Conservation (phyloP, 2,797 vertebrate species). For the Gymnodraco acuticeps region DNA sequence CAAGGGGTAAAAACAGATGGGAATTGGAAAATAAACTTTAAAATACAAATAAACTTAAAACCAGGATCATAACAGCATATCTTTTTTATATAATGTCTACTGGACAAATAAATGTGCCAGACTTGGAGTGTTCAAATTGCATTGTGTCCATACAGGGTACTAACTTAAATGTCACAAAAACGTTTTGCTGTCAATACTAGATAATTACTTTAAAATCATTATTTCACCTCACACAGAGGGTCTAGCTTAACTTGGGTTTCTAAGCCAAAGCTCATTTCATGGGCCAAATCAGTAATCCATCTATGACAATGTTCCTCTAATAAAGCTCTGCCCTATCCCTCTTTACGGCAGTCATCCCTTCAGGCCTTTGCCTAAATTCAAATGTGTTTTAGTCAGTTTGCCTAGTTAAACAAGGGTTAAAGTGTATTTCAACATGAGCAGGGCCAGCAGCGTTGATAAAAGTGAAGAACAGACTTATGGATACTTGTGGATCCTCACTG, state of each 20-base stretch:
- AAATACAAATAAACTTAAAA: too few species aligned
- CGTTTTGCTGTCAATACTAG: too few species aligned
- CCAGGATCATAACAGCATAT: too few species aligned
- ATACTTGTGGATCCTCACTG: neutral
- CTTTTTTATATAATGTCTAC: too few species aligned
- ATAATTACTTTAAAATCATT: neutral
- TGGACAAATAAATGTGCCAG: too few species aligned
- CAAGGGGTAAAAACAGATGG: too few species aligned
- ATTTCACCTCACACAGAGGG: neutral
- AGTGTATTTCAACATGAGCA: conserved; percentile 10
- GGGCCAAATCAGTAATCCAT: neutral
- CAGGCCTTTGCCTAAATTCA: neutral
- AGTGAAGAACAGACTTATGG: neutral
- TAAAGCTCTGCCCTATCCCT: neutral
- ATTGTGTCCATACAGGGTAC: too few species aligned
- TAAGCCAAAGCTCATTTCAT: neutral
- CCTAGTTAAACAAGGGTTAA: conserved; percentile 5
- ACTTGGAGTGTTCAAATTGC: too few species aligned
- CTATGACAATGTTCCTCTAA: neutral
- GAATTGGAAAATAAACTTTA: too few species aligned
- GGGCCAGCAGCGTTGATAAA: neutral
- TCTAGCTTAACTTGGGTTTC: neutral
- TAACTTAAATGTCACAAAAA: too few species aligned
- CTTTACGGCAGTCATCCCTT: neutral
- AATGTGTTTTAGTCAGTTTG: neutral